Conservation (phyloP, 2,113 vertebrate genomes). For the Gymnogyps californianus region DNA sequence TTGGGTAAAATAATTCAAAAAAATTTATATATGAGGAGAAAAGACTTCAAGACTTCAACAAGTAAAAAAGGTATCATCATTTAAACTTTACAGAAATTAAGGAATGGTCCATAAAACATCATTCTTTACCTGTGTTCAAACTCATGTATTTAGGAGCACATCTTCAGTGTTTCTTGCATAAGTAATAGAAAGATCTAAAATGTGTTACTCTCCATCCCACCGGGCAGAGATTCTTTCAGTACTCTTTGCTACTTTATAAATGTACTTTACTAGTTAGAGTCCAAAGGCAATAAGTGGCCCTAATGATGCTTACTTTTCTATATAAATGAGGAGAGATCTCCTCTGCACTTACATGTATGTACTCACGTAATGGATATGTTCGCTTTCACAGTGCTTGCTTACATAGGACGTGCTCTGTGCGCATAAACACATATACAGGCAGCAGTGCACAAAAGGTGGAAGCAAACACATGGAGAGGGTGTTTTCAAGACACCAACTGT, state of each 20-base stretch:
- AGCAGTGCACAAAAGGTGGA: not conserved
- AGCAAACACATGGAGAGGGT: not conserved
- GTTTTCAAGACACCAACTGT: not conserved
- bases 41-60: not conserved
- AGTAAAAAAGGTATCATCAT: not conserved
- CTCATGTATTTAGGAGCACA: not conserved
- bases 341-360: not conserved
- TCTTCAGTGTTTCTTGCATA: not conserved
- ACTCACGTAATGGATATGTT: not conserved
- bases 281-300: not conserved
- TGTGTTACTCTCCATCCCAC: not conserved
- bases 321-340: not conserved
- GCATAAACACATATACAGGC: fast-evolving
- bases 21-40: not conserved
- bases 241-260: not conserved
- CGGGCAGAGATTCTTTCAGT: not conserved
- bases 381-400: not conserved
- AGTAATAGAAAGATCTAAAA: not conserved
- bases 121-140: not conserved
- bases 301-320: not conserved
- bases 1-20: not conserved
- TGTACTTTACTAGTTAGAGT: not conserved
- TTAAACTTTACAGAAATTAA: not conserved
- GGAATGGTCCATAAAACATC: not conserved
- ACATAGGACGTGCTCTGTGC: not conserved